These are phyloP conservation scores for Pipistrellus pipistrellus DNA, from an alignment of 2,797 vertebrate genomes.

Conservation along the genomic window DNA sequence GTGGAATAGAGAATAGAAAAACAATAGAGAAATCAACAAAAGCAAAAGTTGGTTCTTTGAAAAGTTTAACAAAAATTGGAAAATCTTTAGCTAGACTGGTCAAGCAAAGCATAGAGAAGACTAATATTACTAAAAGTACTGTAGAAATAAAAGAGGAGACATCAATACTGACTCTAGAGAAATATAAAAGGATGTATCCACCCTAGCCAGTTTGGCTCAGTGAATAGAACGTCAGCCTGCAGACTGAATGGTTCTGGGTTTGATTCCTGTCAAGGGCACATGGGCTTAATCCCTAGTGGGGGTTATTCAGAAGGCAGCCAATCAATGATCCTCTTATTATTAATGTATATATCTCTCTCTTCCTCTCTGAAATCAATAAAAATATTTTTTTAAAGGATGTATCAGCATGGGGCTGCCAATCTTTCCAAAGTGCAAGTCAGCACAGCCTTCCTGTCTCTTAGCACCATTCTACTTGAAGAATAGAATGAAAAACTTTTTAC, in stretches of 20 bases:
- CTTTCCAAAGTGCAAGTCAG: not conserved
- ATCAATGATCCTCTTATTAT: too few species aligned
- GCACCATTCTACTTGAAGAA: not conserved
- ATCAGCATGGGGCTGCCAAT: not conserved
- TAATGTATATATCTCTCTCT: too few species aligned
- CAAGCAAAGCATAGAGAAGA: slow-evolving; percentile 2
- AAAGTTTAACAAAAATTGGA: slow-evolving; percentile 27
- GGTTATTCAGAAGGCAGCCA: too few species aligned
- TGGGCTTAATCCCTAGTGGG: too few species aligned
- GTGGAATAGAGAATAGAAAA: not conserved
- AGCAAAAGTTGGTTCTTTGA: not conserved
- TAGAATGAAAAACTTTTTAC: not conserved
- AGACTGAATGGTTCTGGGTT: too few species aligned
- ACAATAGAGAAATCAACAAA: not conserved
- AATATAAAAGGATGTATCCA: not conserved
- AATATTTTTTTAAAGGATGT: not conserved
- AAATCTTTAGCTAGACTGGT: not conserved
- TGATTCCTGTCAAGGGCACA: too few species aligned
- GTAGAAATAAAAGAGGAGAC: not conserved
- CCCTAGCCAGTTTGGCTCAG: not conserved
- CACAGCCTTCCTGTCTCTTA: not conserved
- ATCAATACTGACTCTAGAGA: not conserved
- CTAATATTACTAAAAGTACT: not conserved
- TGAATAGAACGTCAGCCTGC: too few species aligned
- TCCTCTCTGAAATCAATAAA: too few species aligned